phyloP scores from a whole-genome alignment of 2,797 vertebrate species.

The Oreortyx pictus region DNA sequence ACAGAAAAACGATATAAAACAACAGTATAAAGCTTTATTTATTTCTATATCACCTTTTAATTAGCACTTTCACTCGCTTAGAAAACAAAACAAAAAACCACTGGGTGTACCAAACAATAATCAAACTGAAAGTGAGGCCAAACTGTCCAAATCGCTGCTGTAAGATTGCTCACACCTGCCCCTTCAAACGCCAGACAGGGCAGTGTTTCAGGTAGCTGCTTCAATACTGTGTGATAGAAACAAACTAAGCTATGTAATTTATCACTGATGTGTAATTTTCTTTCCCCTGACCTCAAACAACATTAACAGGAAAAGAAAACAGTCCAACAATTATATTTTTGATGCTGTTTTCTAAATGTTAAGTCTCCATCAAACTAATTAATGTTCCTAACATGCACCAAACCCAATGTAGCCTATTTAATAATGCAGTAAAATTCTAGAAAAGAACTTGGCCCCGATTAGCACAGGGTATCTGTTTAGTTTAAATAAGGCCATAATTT shows the following conservation, averaged over 20 bases:
- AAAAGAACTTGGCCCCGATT: background rate
- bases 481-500: conserved; percentile 80
- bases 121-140: background rate
- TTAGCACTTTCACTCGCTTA: background rate
- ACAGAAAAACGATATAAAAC: background rate
- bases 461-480: conserved; percentile 40
- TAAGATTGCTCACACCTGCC: background rate
- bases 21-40: background rate
- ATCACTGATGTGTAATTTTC: background rate
- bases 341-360: background rate
- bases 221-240: background rate
- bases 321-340: background rate
- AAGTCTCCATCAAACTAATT: background rate
- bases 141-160: background rate
- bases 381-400: background rate
- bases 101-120: background rate
- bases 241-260: background rate
- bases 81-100: background rate
- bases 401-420: background rate
- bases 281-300: background rate
- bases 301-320: background rate
- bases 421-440: background rate
- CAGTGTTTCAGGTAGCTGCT: background rate
- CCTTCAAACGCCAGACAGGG: background rate
- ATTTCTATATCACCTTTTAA: background rate